These are phyloP conservation scores for Cephalotes varians DNA, from an alignment of 2,888 invertebrate species.

Conservation along the genomic window DNA sequence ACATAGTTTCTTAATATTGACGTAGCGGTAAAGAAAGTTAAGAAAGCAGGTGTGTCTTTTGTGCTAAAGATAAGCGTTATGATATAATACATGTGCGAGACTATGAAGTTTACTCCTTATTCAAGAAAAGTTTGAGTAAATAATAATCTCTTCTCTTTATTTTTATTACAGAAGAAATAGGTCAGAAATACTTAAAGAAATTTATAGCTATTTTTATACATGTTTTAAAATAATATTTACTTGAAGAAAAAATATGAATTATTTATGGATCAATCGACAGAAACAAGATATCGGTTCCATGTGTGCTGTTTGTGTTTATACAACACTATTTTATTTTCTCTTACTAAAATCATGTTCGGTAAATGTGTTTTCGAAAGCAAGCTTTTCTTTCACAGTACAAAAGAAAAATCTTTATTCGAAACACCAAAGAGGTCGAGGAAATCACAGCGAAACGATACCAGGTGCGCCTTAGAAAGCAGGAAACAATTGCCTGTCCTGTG, in stretches of 20 bases:
- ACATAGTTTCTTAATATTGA: conserved; percentile 38
- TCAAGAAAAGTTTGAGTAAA: conserved; percentile 20
- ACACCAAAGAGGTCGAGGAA: background rate
- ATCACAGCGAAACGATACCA: conserved; percentile 24
- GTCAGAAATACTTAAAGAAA: background rate
- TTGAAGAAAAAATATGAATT: background rate
- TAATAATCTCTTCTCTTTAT: conserved; percentile 26
- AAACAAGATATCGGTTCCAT: background rate
- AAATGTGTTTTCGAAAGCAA: background rate
- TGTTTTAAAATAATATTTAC: conserved; percentile 2
- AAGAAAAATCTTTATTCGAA: background rate
- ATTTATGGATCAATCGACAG: background rate
- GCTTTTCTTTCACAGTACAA: background rate
- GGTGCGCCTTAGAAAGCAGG: conserved; percentile 32
- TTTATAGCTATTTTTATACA: background rate
- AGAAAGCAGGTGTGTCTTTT: conserved; percentile 41
- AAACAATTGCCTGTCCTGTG: conserved; percentile 33
- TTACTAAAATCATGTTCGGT: background rate
- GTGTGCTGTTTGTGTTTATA: background rate
- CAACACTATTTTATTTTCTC: background rate
- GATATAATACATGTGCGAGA: conserved; percentile 5
- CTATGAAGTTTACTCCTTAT: conserved; percentile 26
- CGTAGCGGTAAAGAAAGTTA: conserved; percentile 28
- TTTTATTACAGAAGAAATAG: conserved; percentile 9
- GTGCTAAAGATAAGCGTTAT: conserved; percentile 15